phyloP scores from a whole-genome alignment of 2,888 invertebrate genomes.

The Aphrophora alni region DNA sequence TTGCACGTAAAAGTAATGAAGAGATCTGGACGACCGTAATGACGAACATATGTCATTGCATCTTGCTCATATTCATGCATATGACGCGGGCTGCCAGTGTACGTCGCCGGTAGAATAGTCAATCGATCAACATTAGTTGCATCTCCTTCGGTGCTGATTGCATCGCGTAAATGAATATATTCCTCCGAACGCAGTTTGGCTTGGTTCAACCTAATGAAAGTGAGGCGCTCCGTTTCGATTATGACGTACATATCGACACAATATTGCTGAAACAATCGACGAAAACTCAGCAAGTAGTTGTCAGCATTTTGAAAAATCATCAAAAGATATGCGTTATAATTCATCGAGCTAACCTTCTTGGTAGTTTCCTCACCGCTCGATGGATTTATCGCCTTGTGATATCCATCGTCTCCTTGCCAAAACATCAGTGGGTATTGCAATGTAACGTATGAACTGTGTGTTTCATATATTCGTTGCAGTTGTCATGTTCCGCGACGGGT shows the following conservation, averaged over 20 bases:
- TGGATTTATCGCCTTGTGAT: conserved; percentile 42
- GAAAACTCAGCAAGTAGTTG: too few relatives aligned
- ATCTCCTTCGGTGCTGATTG: conserved; percentile 48
- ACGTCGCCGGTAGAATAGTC: too few relatives aligned
- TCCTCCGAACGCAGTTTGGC: too few relatives aligned
- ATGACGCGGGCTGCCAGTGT: too few relatives aligned
- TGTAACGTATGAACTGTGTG: conserved; percentile 26
- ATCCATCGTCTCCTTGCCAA: conserved; percentile 47
- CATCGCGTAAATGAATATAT: conserved; percentile 55
- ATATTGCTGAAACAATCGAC: conserved; percentile 54
- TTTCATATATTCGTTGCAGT: conserved; percentile 36
- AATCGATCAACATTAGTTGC: conserved; percentile 47
- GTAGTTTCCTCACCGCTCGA: conserved; percentile 34
- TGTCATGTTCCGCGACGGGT: conserved; percentile 45
- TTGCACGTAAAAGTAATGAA: conserved; percentile 52
- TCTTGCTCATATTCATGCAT: too few relatives aligned
- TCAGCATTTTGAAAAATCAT: conserved; percentile 42
- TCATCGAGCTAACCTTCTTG: conserved; percentile 33
- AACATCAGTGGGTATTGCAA: conserved; percentile 33
- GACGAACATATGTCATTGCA: conserved; percentile 54
- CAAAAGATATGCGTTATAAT: conserved; percentile 39
- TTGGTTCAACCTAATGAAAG: too few relatives aligned
- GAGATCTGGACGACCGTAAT: conserved; percentile 48
- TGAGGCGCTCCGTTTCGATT: too few relatives aligned
- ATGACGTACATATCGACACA: too few relatives aligned